Percentiles rank a stretch among this genome's conserved stretches.
phyloP scores from a whole-genome alignment of 2,113 vertebrate genomes.

The Oryzias woworae region DNA sequence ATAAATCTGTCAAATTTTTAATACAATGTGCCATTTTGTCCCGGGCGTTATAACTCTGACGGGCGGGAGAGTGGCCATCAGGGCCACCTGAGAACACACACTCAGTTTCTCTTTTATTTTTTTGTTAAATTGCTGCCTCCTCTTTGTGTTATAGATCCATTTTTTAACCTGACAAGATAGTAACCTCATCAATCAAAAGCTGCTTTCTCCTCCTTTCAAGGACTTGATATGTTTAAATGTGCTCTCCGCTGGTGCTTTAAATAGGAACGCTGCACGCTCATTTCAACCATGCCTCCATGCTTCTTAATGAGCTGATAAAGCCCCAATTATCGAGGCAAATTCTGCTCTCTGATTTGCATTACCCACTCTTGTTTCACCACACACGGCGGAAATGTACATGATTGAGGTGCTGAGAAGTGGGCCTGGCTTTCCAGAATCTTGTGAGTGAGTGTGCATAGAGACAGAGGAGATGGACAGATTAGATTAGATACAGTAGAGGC shows the following conservation, averaged over 20 bases:
- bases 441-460: slow-evolving; percentile 29
- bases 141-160: slow-evolving; percentile 37
- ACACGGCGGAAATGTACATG: slow-evolving; percentile 52
- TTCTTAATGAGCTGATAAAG: slow-evolving; percentile 72
- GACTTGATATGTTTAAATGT: slow-evolving; percentile 58
- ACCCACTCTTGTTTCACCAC: slow-evolving; percentile 49
- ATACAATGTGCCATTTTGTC: slow-evolving; percentile 60
- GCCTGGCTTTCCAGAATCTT: slow-evolving; percentile 33
- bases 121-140: slow-evolving; percentile 49
- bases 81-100: slow-evolving; percentile 58
- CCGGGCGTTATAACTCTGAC: slow-evolving; percentile 38
- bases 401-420: slow-evolving; percentile 50
- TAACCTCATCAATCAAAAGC: slow-evolving; percentile 67
- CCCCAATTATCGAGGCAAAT: slow-evolving; percentile 66
- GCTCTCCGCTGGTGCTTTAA: slow-evolving; percentile 51
- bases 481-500: slow-evolving; percentile 70
- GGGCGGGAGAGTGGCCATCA: slow-evolving; percentile 54
- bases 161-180: slow-evolving; percentile 53
- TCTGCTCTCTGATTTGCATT: slow-evolving; percentile 67
- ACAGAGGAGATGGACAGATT: slow-evolving; percentile 69
- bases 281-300: slow-evolving; percentile 57
- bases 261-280: slow-evolving; percentile 53
- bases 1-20: slow-evolving; percentile 71
- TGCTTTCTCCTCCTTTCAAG: slow-evolving; percentile 53
- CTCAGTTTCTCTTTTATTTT: slow-evolving; percentile 33